Conservation (phyloP, 2,888 invertebrate species). For the Cybosia mesomella region DNA sequence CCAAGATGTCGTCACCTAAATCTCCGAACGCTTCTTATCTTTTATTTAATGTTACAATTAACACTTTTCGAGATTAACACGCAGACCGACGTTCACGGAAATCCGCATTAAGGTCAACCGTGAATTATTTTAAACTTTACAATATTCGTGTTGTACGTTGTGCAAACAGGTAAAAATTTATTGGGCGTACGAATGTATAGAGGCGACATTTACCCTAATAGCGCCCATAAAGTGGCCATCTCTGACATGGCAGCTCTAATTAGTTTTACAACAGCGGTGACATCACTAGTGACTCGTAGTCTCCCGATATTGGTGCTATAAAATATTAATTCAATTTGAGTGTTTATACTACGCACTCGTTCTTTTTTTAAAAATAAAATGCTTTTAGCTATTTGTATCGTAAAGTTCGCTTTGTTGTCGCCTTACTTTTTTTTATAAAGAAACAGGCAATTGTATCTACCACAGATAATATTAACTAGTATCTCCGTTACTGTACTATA, state of each 20-base stretch:
- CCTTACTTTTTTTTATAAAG: neutral
- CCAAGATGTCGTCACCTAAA: neutral
- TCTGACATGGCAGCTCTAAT: constrained; percentile 67
- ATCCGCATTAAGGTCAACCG: constrained; percentile 41
- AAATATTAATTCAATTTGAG: constrained; percentile 64
- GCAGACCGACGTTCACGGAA: constrained; percentile 35
- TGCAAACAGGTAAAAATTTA: constrained; percentile 49
- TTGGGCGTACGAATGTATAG: constrained; percentile 32
- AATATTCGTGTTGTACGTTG: constrained; percentile 42
- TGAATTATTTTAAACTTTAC: constrained; percentile 40
- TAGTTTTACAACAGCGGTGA: constrained; percentile 67
- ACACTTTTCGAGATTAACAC: constrained; percentile 24
- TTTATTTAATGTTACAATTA: constrained; percentile 29
- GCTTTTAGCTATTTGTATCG: constrained; percentile 55
- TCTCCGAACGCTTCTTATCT: constrained; percentile 13
- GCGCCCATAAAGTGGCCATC: constrained; percentile 57
- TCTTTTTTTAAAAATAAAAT: constrained; percentile 41
- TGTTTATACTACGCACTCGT: constrained; percentile 45
- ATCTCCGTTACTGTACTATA: too few relatives aligned
- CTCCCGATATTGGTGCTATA: constrained; percentile 50
- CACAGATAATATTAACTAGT: too few relatives aligned
- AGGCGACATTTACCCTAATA: constrained; percentile 52
- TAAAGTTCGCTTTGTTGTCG: constrained; percentile 25
- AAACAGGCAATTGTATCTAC: neutral
- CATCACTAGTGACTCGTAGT: constrained; percentile 50